Evolutionary conservation across 2,113 vertebrate genomes (phyloP).

Genomic region (Candoia aspera): DNA sequence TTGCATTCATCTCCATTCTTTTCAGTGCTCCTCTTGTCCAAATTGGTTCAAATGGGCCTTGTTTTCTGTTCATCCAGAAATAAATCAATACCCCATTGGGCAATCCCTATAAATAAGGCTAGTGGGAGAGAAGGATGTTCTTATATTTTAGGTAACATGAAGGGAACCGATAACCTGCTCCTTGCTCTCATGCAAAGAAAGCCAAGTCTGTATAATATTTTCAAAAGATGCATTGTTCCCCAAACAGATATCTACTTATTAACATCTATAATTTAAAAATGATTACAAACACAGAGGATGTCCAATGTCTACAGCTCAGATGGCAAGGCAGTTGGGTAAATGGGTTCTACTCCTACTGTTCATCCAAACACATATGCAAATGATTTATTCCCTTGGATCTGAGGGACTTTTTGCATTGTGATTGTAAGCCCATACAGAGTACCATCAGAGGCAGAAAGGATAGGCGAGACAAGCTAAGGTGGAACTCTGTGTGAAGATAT

Average conservation of each 20-base stretch:
- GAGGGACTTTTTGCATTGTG: not conserved
- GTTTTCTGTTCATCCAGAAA: not conserved
- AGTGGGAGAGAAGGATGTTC: not conserved
- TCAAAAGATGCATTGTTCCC: not conserved
- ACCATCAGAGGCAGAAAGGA: not conserved
- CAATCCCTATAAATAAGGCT: not conserved
- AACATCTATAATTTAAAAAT: not conserved
- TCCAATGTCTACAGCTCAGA: not conserved
- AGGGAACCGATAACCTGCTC: not conserved
- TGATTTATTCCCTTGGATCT: not conserved
- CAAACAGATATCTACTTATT: not conserved
- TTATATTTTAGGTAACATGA: not conserved
- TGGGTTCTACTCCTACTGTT: not conserved
- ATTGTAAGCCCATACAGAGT: not conserved
- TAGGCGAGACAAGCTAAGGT: not conserved
- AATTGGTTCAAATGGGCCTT: not conserved
- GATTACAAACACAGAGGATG: not conserved
- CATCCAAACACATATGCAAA: not conserved
- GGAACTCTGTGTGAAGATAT: not conserved
- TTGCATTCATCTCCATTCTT: not conserved
- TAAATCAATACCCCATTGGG: not conserved
- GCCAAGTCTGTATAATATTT: not conserved
- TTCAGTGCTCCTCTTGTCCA: not conserved
- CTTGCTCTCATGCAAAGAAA: not conserved
- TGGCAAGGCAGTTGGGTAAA: not conserved